A percentile compares a stretch with the other conserved stretches of the same genome.
Evolutionary conservation across 2,113 vertebrate species (phyloP).

Genomic region (Mugil cephalus): DNA sequence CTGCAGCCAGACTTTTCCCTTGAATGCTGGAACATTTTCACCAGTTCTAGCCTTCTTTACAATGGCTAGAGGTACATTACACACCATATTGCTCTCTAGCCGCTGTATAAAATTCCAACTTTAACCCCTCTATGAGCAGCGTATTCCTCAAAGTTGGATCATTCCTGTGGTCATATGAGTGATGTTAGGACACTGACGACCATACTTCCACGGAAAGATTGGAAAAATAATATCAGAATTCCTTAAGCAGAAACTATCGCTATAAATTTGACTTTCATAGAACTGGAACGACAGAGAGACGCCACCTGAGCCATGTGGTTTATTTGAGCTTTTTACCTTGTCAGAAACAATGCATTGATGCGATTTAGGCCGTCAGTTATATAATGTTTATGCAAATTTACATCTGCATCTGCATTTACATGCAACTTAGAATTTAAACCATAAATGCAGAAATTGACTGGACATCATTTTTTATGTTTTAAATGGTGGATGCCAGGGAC

Average conservation of each 20-base stretch:
- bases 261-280: no score
- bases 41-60: neutral
- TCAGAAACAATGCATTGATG: neutral
- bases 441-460: no score
- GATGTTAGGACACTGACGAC: no score
- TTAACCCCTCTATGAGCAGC: neutral
- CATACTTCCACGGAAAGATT: neutral
- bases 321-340: neutral
- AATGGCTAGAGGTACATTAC: neutral
- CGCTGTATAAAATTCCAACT: no score
- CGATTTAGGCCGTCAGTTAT: neutral
- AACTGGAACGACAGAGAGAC: neutral
- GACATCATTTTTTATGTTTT: no score
- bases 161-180: no score
- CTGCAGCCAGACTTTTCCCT: neutral
- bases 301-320: neutral
- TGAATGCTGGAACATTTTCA: neutral
- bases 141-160: no score
- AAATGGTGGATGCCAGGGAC: no score
- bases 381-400: no score
- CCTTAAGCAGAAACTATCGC: neutral
- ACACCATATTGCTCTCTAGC: neutral
- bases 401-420: no score
- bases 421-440: no score
- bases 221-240: no score